These are phyloP conservation scores for Cephalopachus bancanus DNA, from an alignment of 2,797 vertebrate species.

Conservation along the genomic window DNA sequence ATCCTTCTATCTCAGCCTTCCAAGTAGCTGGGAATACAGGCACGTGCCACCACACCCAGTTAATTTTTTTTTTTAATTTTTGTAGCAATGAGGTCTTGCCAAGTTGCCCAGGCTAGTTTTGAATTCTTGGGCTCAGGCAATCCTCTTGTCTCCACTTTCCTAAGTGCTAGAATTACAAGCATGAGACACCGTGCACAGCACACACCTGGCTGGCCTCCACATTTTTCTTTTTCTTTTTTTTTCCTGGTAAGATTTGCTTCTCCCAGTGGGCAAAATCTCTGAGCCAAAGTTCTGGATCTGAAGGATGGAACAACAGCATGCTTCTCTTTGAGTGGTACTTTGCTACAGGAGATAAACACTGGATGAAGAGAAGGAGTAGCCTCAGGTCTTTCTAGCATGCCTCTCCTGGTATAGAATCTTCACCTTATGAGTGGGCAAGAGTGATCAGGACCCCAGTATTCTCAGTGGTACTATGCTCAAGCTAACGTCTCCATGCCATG, in stretches of 20 bases:
- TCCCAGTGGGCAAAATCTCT: background rate
- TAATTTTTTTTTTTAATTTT: no score
- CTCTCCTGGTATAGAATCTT: background rate
- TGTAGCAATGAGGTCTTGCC: no score
- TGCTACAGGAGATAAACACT: background rate
- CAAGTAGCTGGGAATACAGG: no score
- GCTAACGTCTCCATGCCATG: background rate
- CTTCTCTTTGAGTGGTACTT: background rate
- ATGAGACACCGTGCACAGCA: no score
- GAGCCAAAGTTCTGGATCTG: conserved; percentile 1
- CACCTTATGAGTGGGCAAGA: background rate
- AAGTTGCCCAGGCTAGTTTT: no score
- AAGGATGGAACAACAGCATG: background rate
- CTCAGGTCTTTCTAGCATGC: background rate
- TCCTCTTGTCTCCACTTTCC: no score
- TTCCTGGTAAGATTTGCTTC: background rate
- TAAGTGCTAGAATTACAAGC: no score
- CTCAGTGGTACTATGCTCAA: background rate
- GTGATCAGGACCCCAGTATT: background rate
- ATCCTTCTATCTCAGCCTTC: no score
- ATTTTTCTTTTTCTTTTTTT: background rate
- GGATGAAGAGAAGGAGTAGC: background rate
- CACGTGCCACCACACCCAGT: no score
- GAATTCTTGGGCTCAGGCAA: no score
- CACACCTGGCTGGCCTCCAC: no score